A percentile compares a stretch with the other conserved stretches of the same genome.
phyloP scores from a whole-genome alignment of 2,797 vertebrate species.

The Gallirallus australis region DNA sequence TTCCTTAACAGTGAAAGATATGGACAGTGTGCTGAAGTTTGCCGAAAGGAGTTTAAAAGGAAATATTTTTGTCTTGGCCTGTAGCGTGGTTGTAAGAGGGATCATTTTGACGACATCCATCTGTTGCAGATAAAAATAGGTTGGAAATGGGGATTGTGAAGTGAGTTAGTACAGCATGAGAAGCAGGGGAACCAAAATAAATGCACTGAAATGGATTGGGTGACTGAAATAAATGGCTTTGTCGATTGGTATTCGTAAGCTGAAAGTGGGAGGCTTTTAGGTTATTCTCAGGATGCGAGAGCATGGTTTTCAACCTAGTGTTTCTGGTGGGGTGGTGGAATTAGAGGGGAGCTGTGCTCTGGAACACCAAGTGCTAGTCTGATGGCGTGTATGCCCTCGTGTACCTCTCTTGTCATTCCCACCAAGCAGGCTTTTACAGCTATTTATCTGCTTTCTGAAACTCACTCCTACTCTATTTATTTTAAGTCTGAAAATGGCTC shows the following conservation, averaged over 20 bases:
- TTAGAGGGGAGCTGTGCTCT: neutral
- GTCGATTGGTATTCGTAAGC: neutral
- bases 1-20: neutral
- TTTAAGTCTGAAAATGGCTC: neutral
- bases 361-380: neutral
- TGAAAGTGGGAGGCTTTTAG: neutral
- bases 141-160: neutral
- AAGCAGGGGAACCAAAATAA: neutral
- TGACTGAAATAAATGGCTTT: neutral
- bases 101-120: slow-evolving; percentile 48
- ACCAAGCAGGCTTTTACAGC: fast-evolving
- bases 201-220: neutral
- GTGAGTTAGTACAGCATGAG: neutral
- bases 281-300: neutral
- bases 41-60: slow-evolving; percentile 51
- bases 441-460: neutral
- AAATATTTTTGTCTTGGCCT: slow-evolving; percentile 55
- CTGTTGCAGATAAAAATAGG: slow-evolving; percentile 52
- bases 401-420: fast-evolving
- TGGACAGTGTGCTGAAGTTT: slow-evolving; percentile 19
- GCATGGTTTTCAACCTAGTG: neutral
- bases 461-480: neutral
- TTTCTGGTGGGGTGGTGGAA: neutral
- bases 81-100: slow-evolving; percentile 14
- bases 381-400: fast-evolving